phyloP scores from a whole-genome alignment of 2,888 invertebrate genomes.

The Plutella xylostella region DNA sequence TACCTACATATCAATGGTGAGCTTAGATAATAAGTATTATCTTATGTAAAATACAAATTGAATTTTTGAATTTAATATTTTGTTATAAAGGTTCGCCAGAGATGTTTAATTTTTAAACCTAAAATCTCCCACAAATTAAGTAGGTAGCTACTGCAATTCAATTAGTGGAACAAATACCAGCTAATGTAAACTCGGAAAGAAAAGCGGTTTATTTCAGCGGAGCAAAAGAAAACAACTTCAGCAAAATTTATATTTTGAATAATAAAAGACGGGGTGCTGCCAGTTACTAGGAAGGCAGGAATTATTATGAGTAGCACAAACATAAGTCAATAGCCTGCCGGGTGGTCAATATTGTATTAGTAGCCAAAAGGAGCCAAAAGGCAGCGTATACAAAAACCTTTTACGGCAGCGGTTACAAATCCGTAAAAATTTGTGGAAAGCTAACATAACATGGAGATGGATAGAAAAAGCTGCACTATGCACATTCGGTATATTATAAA shows the following conservation, averaged over 20 bases:
- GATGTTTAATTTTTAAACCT: too few relatives aligned
- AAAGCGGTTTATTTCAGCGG: conserved; percentile 24
- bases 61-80: too few relatives aligned
- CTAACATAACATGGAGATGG: too few relatives aligned
- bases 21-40: too few relatives aligned
- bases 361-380: conserved; percentile 68
- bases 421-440: conserved; percentile 63
- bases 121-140: too few relatives aligned
- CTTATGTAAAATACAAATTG: too few relatives aligned
- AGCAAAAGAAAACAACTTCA: conserved; percentile 49
- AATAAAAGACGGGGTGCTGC: conserved; percentile 52
- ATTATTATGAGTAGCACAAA: conserved; percentile 68
- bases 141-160: too few relatives aligned
- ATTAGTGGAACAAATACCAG: too few relatives aligned
- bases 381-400: conserved; percentile 71
- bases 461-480: too few relatives aligned
- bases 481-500: too few relatives aligned
- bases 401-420: conserved; percentile 62
- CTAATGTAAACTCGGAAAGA: conserved; percentile 3
- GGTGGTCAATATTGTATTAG: conserved; percentile 70
- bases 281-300: conserved; percentile 35
- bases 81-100: too few relatives aligned
- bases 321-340: conserved; percentile 67
- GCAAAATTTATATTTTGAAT: conserved; percentile 67
- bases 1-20: too few relatives aligned